Conservation (phyloP, 2,113 vertebrate species). For the Macaca nemestrina region DNA sequence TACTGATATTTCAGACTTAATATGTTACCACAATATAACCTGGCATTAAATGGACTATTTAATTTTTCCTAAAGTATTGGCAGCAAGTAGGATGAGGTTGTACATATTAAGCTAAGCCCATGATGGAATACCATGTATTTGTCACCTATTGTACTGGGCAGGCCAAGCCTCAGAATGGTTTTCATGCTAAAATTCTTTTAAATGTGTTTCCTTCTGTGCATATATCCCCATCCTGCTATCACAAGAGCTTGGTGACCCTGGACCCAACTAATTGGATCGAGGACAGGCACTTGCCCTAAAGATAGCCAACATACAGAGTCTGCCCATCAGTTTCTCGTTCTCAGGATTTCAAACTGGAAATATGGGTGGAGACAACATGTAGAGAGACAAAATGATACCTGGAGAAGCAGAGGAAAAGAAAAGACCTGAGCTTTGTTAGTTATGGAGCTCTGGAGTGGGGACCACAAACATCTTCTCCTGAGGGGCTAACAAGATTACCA, state of each 20-base stretch:
- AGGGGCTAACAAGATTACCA: background rate
- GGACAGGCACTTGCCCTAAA: background rate
- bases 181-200: background rate
- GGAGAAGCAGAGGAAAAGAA: background rate
- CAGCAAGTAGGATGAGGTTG: background rate
- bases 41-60: background rate
- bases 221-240: background rate
- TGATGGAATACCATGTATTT: no score
- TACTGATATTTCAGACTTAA: background rate
- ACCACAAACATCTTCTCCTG: background rate
- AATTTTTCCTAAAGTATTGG: background rate
- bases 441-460: no score
- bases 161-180: background rate
- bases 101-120: background rate
- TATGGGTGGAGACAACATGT: background rate
- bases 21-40: background rate
- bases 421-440: background rate
- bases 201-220: background rate
- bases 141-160: background rate
- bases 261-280: background rate
- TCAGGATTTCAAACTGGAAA: background rate
- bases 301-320: background rate
- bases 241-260: background rate
- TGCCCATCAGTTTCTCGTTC: background rate
- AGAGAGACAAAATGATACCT: background rate